Conservation (phyloP, 2,113 vertebrate species). For the Ageneiosus marmoratus region DNA sequence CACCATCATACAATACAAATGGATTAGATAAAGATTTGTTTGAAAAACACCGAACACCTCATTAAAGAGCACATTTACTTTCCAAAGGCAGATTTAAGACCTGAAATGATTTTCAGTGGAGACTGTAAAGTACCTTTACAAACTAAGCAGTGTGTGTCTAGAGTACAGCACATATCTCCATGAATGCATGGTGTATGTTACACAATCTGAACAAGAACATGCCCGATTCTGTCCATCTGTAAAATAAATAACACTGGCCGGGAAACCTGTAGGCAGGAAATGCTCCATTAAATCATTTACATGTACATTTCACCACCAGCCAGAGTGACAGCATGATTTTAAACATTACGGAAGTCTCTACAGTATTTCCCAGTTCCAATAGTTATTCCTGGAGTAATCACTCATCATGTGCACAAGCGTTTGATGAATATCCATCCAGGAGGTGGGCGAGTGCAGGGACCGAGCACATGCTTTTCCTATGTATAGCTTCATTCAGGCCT, state of each 20-base stretch:
- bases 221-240: conserved; percentile 6
- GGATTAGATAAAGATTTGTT: not conserved
- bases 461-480: conserved; percentile 23
- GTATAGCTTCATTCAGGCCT: conserved; percentile 49
- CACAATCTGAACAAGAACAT: not conserved
- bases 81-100: conserved; percentile 3
- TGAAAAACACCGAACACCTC: not conserved
- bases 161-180: not conserved
- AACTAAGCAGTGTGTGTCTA: not conserved
- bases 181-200: not conserved
- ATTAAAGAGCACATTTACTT: not conserved
- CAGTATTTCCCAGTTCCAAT: conserved; percentile 19
- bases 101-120: not conserved
- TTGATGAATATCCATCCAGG: conserved; percentile 17
- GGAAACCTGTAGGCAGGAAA: conserved; percentile 9
- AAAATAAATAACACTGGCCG: not conserved
- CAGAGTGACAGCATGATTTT: conserved; percentile 19
- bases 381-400: conserved; percentile 37
- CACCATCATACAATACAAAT: not conserved
- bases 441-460: not conserved
- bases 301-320: conserved; percentile 3
- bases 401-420: conserved; percentile 34
- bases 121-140: not conserved
- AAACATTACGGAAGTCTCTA: conserved; percentile 15
- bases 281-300: conserved; percentile 16